A percentile compares a stretch with the other conserved stretches of the same genome.
phyloP scores from a whole-genome alignment of 2,797 vertebrate genomes.

The Amniataba percoides region DNA sequence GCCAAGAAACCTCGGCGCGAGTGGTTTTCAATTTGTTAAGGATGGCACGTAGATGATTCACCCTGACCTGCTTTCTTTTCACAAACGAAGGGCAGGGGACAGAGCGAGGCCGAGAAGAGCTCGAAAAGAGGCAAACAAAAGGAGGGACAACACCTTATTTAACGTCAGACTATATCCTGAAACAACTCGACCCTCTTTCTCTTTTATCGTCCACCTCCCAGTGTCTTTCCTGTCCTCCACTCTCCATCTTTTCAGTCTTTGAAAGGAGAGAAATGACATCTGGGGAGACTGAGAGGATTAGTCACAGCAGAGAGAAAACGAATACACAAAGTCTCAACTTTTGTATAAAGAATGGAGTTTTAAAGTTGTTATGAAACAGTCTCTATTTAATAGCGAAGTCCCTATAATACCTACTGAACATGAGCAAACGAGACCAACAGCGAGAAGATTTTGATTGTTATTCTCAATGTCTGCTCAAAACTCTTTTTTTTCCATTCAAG shows the following conservation, averaged over 20 bases:
- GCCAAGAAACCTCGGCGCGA: background rate
- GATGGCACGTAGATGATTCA: slow-evolving; percentile 25
- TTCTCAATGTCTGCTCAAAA: too few species aligned
- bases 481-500: too few species aligned
- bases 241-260: background rate
- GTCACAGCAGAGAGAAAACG: slow-evolving; percentile 4
- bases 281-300: slow-evolving; percentile 20
- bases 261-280: slow-evolving; percentile 17
- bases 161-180: slow-evolving; percentile 16
- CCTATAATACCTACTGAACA: too few species aligned
- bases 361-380: too few species aligned
- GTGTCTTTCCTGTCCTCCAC: background rate
- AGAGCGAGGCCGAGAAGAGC: background rate
- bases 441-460: too few species aligned
- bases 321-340: background rate
- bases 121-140: background rate
- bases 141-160: background rate
- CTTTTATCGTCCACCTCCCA: background rate
- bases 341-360: background rate
- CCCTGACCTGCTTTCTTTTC: slow-evolving; percentile 36
- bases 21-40: background rate
- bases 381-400: too few species aligned
- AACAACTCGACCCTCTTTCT: slow-evolving; percentile 8
- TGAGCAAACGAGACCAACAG: too few species aligned
- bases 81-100: slow-evolving; percentile 3